These are phyloP conservation scores for Hydrophis major DNA, from an alignment of 2,797 vertebrate species.

Conservation along the genomic window DNA sequence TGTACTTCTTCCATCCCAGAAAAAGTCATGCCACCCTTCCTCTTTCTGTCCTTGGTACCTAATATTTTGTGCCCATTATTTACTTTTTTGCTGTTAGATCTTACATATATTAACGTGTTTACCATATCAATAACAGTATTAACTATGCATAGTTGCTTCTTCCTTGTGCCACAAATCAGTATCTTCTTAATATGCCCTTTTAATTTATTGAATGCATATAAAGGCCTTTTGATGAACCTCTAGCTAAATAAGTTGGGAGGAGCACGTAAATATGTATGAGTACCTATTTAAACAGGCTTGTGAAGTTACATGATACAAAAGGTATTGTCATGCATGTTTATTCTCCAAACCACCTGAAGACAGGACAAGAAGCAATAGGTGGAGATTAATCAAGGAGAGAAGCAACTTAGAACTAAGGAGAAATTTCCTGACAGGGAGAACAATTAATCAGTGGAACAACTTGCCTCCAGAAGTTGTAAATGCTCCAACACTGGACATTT, in stretches of 20 bases:
- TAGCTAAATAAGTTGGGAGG: neutral
- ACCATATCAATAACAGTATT: neutral
- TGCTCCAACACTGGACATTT: too few species aligned
- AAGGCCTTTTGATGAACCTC: neutral
- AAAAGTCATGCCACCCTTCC: too few species aligned
- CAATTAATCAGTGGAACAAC: too few species aligned
- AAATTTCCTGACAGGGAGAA: too few species aligned
- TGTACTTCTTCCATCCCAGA: too few species aligned
- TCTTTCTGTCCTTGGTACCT: neutral
- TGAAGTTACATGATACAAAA: neutral
- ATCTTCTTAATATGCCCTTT: neutral
- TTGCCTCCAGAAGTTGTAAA: too few species aligned
- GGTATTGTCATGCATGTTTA: neutral
- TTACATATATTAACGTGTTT: neutral
- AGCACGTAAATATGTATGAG: too few species aligned
- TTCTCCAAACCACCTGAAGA: too few species aligned
- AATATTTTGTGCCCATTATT: neutral
- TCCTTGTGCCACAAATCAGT: neutral
- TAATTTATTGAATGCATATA: neutral
- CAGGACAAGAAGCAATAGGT: too few species aligned
- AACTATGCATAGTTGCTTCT: neutral
- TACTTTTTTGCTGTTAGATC: neutral
- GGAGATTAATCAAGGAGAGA: too few species aligned
- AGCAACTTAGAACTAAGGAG: too few species aligned
- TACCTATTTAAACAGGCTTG: neutral